These are phyloP conservation scores for Smithornis capensis DNA, from an alignment of 2,113 vertebrate species.

Conservation along the genomic window DNA sequence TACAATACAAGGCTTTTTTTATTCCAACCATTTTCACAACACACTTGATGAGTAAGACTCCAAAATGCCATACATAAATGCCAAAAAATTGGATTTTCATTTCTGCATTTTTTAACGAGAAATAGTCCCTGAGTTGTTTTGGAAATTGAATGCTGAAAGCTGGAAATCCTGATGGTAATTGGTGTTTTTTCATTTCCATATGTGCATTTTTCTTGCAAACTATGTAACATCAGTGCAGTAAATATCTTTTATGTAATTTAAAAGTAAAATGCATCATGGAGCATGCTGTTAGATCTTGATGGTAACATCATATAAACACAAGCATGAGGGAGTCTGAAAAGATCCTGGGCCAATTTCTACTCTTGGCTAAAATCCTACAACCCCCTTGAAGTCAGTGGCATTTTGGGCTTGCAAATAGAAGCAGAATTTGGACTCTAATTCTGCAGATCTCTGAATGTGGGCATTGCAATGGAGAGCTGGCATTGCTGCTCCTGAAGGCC, in stretches of 20 bases:
- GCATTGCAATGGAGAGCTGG: not conserved
- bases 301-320: conserved; percentile 26
- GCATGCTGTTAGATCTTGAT: conserved; percentile 7
- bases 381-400: not conserved
- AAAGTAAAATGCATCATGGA: conserved; percentile 37
- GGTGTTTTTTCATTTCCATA: conserved; percentile 38
- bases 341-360: not conserved
- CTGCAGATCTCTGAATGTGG: not conserved
- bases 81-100: conserved; percentile 28
- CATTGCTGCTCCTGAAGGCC: not conserved
- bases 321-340: conserved; percentile 8
- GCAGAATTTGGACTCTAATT: conserved; percentile 5
- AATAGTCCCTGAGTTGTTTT: conserved; percentile 33
- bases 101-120: not conserved
- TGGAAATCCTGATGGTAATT: conserved; percentile 48
- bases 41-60: not conserved
- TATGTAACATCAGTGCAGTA: conserved; percentile 7
- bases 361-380: conserved; percentile 37
- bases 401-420: conserved; percentile 1
- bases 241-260: conserved; percentile 42
- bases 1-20: not conserved
- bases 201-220: conserved; percentile 33
- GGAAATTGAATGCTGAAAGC: conserved; percentile 18
- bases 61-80: not conserved
- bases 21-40: not conserved